Base-by-base conservation (phyloP, 2,797 vertebrate genomes). In the Neostethus bicornis region DNA sequence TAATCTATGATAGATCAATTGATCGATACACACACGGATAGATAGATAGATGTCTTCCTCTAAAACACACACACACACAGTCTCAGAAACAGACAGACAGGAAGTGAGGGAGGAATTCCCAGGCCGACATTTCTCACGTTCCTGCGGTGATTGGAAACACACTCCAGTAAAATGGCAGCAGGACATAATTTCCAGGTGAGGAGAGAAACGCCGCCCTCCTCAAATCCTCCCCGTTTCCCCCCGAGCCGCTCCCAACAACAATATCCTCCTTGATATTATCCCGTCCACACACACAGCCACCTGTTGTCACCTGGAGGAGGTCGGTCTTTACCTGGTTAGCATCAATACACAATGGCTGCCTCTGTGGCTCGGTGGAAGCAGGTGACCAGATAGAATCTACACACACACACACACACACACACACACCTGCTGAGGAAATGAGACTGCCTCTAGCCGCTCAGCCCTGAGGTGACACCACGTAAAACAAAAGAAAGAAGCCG, bases 261-360 rank as follows among this genome's bases (percentile, higher is more conserved):
- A 87, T 86, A 87, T 89, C 86, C 84, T 87, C 77, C 79, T 82
- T 84, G 78, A 85, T 83, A 82, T 82, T 79, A 77, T 88, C 89
- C 71, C 45, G 66, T 48, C 53, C 54, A 52, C 51, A 45, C 58
- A 56, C 38, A 90, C 85, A 90, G 91, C 67, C 38, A 84, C 80
- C 79, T 79, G 79, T 73, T 81, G 75, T 79, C 77, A 80, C 77
- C 91, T 91, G 90, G 93, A 91, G 91, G 91, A 92, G 93, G 90
- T 90, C 91, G 93, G 94, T 93, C 92, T 93, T 88, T 91, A 58
- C 85, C 90, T 90, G 86, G 83, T 91, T 91, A 94, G 92, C 57
- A 95, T 95, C 94, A 94, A 95, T 94, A 94, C 93, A 98, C 95
- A 98, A 97, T 95, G 95, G 91, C 88, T 89, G 90, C 88, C 93